Conservation (phyloP, 2,113 vertebrate genomes). For the Pongo abelii region DNA sequence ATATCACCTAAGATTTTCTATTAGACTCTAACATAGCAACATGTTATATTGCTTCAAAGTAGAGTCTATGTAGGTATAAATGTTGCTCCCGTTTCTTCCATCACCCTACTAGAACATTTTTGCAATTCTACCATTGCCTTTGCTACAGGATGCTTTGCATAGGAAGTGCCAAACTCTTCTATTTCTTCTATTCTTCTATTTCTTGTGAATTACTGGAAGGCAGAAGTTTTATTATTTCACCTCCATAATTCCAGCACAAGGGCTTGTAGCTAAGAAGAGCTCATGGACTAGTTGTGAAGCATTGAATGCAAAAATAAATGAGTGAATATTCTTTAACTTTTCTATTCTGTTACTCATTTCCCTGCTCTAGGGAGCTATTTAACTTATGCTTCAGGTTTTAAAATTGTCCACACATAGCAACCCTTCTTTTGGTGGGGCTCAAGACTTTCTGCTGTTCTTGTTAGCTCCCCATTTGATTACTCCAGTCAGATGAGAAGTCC, state of each 20-base stretch:
- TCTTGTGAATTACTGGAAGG: not conserved
- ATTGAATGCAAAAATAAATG: not conserved
- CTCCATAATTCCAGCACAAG: not conserved
- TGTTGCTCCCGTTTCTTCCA: not conserved
- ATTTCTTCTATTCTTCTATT: no score
- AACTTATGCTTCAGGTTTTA: not conserved
- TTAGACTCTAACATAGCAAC: not conserved
- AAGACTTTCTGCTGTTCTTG: not conserved
- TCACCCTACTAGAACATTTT: not conserved
- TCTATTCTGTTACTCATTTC: not conserved
- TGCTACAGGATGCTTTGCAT: not conserved
- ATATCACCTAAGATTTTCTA: not conserved
- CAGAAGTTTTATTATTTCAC: not conserved
- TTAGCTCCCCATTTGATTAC: not conserved
- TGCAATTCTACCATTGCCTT: not conserved
- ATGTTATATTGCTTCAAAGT: not conserved
- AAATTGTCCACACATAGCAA: not conserved
- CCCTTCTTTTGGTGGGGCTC: not conserved
- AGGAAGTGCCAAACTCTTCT: not conserved
- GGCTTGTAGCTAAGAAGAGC: not conserved
- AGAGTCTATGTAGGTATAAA: not conserved
- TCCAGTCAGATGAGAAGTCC: not conserved
- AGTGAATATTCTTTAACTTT: not conserved
- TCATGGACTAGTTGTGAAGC: not conserved
- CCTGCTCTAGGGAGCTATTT: not conserved